Evolutionary conservation across 2,113 vertebrate genomes (phyloP).

Genomic region (Parotia lawesii): DNA sequence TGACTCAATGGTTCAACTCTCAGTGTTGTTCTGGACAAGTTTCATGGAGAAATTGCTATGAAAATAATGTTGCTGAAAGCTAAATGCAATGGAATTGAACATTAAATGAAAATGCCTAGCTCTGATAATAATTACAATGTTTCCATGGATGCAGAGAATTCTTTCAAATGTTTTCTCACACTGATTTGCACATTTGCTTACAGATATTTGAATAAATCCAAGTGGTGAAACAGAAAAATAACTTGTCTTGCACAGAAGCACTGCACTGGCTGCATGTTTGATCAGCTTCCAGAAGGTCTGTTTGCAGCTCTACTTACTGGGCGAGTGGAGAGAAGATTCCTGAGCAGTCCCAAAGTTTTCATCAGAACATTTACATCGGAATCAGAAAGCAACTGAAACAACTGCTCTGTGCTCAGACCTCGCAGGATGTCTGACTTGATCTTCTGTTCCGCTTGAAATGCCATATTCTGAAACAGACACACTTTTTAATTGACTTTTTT

Average conservation of each 20-base stretch:
- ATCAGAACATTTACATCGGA: constrained; percentile 94
- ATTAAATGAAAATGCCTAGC: not conserved
- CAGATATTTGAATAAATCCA: not conserved
- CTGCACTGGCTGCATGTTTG: not conserved
- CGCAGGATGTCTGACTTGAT: constrained; percentile 96
- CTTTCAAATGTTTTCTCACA: not conserved
- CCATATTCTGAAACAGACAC: constrained; percentile 88
- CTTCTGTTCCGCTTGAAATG: constrained; percentile 98
- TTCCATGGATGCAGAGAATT: not conserved
- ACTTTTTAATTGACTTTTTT: not conserved
- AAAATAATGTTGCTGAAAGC: not conserved
- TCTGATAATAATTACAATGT: not conserved
- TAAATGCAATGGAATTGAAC: not conserved
- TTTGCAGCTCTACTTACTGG: constrained; percentile 81
- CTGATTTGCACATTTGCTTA: not conserved
- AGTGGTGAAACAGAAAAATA: not conserved
- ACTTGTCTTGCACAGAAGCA: not conserved
- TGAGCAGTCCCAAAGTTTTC: constrained; percentile 95
- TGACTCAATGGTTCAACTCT: not conserved
- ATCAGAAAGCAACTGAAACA: constrained; percentile 95
- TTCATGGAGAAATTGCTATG: not conserved
- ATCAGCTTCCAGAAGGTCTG: not conserved
- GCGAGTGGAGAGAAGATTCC: constrained; percentile 94
- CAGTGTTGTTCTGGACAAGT: not conserved
- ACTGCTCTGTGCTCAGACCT: constrained; percentile 93